These are phyloP conservation scores for Esox niger DNA, from an alignment of 2,113 vertebrate species.

Conservation along the genomic window DNA sequence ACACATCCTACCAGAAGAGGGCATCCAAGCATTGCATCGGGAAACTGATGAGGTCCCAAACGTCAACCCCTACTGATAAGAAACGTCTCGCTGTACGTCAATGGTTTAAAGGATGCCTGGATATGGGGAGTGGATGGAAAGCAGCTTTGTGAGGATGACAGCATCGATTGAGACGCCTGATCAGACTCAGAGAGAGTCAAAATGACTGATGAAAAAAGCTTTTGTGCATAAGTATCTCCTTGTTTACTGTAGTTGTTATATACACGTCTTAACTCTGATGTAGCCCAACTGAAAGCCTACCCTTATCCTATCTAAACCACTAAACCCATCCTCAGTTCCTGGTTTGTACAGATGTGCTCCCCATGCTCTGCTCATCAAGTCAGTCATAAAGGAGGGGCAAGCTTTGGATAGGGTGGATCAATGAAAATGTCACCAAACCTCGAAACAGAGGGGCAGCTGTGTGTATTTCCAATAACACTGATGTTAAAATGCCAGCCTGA, in stretches of 20 bases:
- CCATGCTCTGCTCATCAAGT: conserved; percentile 30
- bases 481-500: too few species aligned
- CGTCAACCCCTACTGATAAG: neutral
- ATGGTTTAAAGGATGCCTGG: too few species aligned
- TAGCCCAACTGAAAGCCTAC: conserved; percentile 13
- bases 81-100: too few species aligned
- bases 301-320: neutral
- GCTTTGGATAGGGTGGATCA: conserved; percentile 57
- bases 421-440: conserved; percentile 65
- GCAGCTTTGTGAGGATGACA: too few species aligned
- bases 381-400: conserved; percentile 49
- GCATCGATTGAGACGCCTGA: neutral
- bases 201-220: conserved; percentile 11
- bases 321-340: conserved; percentile 39
- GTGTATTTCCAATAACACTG: too few species aligned
- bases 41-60: neutral
- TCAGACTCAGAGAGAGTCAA: conserved; percentile 4
- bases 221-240: neutral
- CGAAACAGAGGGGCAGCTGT: conserved; percentile 54
- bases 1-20: conserved; percentile 55
- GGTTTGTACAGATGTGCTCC: conserved; percentile 64
- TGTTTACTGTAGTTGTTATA: conserved; percentile 13
- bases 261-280: conserved; percentile 16
- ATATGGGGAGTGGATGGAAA: too few species aligned
- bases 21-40: conserved; percentile 38